Base-by-base conservation (phyloP, 2,797 vertebrate species). In the Xenentodon cancila region DNA sequence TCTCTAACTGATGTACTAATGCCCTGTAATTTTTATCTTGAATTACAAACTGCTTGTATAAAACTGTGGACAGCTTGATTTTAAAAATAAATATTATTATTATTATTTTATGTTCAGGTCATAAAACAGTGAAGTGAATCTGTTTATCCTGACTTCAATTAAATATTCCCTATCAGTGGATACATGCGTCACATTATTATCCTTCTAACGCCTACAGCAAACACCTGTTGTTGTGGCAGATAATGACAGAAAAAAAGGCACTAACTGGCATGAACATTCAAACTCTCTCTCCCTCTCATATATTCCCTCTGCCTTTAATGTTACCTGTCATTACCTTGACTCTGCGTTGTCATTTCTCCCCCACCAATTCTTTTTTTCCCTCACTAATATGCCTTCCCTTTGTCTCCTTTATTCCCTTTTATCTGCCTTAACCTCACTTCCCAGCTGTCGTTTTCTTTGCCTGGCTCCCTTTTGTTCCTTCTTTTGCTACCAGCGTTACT, bases 81-180 rank as follows among this genome's bases (percentile, higher is more conserved):
- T 48, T 64, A n/a, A n/a, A n/a, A n/a, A n/a, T 20, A 37, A 27
- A 25, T 25, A 3, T 25, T 25, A 25, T 25, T 25, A 27, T 32
- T 32, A 9, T 64, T 77, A n/a, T 73, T 78, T 72, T 50, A 63
- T 19, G 45, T 79, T 66, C 71, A 89, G 84, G 86, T 85, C 75
- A 68, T 25, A 64, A 42, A 47, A 52, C 3, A 3, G 57, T 44
- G 52, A 71, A 70, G 54, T 48, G 60, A 73, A 18, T 15, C 57
- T 75, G 82, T 83, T 84, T 80, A 66, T 73, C 32, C 66, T 20
- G 40, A 59, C 48, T 75, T 86, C 71, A 71, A 72, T 87, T 82
- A 68, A 82, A 84, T 80, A 77, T 77, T 54, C 37, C 49, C 59
- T 75, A 80, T 82, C 75, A 73, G 77, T n/a, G 8, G 46, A 72